Evolutionary conservation across 2,888 invertebrate species (phyloP), one percentile per base, ranked within the genome.

Genomic region (Myopa testacea): DNA sequence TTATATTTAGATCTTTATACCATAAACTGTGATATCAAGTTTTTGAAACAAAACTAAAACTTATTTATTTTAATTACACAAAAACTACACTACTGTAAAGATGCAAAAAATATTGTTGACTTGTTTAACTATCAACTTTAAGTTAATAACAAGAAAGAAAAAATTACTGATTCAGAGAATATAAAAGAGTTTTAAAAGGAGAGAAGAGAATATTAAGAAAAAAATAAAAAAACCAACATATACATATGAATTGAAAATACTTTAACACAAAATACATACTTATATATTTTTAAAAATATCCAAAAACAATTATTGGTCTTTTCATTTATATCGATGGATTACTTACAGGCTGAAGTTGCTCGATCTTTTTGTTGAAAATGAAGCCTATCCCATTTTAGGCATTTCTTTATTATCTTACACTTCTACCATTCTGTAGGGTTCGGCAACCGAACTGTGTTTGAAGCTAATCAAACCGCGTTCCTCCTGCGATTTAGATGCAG

Each of bases 11-110:
- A 69, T 60, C 75, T 75, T 69, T 79, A 80, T 26, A 26, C 26
- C 26, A 26, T 83, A 85, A 83, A 84, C 88, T 88, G 88, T 88
- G 88, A 88, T 88, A 88, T 85, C 85, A 86, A 87, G 87, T 88
- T 88, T 85, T 85, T 82, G 80, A 82, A 81, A 81, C 79, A 80
- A 79, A 74, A 65, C 74, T 45, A 73, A 34, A 73, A 73, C 63
- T 73, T 62, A 73, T 34, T 73, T 74, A 74, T 65, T 74, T 34
- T 74, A 65, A 74, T 52, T 71, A 37, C 16, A 34, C 1, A 63
- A 74, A 65, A 63, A 63, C 12, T 34, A 73, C 26, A 26, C 50
- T 73, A 73, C 52, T 70, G 70, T 63, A 62, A 73, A 73, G 26
- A 58, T 37, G 55, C 52, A n/a, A 52, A 26, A 26, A 26, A 26